Evolutionary conservation across 2,113 vertebrate species (phyloP).

Genomic region (Tychaedon coryphoeus): DNA sequence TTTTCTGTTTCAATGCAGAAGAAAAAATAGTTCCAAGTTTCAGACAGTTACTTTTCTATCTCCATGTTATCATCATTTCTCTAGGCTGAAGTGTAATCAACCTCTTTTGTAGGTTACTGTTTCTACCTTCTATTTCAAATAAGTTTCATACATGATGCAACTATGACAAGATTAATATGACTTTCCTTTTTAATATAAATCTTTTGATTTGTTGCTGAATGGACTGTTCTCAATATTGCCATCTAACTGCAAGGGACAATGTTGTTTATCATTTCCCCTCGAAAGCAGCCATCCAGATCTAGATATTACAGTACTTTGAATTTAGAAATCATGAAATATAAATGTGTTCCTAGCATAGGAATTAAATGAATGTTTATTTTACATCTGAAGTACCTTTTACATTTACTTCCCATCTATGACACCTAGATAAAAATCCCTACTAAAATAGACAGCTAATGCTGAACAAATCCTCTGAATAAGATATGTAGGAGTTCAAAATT

Average conservation of each 20-base stretch:
- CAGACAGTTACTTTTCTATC: background rate
- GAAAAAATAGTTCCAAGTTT: slow-evolving; percentile 24
- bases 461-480: background rate
- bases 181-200: slow-evolving; percentile 58
- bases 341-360: slow-evolving; percentile 44
- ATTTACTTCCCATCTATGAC: background rate
- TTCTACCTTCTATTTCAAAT: slow-evolving; percentile 36
- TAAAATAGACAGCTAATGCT: background rate
- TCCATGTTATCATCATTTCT: background rate
- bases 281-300: slow-evolving; percentile 52
- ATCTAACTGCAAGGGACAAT: slow-evolving; percentile 56
- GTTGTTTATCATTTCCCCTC: slow-evolving; percentile 56
- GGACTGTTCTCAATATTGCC: slow-evolving; percentile 44
- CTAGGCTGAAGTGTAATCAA: background rate
- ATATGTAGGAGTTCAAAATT: background rate
- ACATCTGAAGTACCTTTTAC: slow-evolving; percentile 19
- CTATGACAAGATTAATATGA: slow-evolving; percentile 48
- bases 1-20: slow-evolving; percentile 10
- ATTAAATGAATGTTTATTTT: slow-evolving; percentile 52
- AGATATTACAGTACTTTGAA: slow-evolving; percentile 45
- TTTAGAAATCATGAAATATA: slow-evolving; percentile 67
- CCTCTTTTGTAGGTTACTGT: slow-evolving; percentile 15
- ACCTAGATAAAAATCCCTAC: background rate
- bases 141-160: slow-evolving; percentile 43
- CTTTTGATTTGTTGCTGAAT: slow-evolving; percentile 66